phyloP scores from a whole-genome alignment of 1,140 invertebrate species.

The Lepidurus apus region DNA sequence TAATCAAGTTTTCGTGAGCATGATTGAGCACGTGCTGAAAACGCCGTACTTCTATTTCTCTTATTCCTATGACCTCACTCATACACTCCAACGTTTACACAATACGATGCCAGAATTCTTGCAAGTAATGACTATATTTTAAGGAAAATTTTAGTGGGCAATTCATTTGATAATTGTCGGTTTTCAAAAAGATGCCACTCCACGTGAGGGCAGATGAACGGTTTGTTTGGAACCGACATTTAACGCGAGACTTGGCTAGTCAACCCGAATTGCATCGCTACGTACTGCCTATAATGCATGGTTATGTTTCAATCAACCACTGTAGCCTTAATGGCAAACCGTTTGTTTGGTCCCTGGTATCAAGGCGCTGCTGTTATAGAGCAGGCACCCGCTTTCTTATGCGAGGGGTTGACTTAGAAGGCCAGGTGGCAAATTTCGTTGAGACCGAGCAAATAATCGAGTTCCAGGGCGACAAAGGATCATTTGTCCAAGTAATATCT shows the following conservation, averaged over 20 bases:
- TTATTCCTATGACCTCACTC: slow-evolving; percentile 87
- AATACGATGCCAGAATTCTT: slow-evolving; percentile 81
- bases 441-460: slow-evolving; percentile 76
- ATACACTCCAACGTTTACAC: slow-evolving; percentile 81
- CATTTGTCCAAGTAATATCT: slow-evolving; percentile 76
- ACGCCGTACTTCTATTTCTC: slow-evolving; percentile 87
- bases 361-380: slow-evolving; percentile 69
- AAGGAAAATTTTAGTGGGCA: slow-evolving; percentile 43
- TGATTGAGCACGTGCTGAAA: slow-evolving; percentile 71
- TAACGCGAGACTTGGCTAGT: slow-evolving; percentile 62
- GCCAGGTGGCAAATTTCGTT: slow-evolving; percentile 94
- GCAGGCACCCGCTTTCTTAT: slow-evolving; percentile 77
- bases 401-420: slow-evolving; percentile 75
- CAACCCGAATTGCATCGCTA: slow-evolving; percentile 67
- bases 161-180: slow-evolving; percentile 35
- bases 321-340: slow-evolving; percentile 71
- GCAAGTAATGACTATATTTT: slow-evolving; percentile 49
- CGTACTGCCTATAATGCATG: slow-evolving; percentile 78
- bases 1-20: slow-evolving; percentile 70
- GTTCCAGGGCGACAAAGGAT: slow-evolving; percentile 62
- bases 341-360: slow-evolving; percentile 82
- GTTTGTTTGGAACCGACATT: slow-evolving; percentile 88
- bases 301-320: slow-evolving; percentile 78
- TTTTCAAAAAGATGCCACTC: slow-evolving; percentile 44
- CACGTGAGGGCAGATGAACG: slow-evolving; percentile 72